A percentile compares a stretch with the other conserved stretches of the same genome.
Evolutionary conservation across 1,140 invertebrate species (phyloP).

Genomic region (Stegodyphus dumicola): DNA sequence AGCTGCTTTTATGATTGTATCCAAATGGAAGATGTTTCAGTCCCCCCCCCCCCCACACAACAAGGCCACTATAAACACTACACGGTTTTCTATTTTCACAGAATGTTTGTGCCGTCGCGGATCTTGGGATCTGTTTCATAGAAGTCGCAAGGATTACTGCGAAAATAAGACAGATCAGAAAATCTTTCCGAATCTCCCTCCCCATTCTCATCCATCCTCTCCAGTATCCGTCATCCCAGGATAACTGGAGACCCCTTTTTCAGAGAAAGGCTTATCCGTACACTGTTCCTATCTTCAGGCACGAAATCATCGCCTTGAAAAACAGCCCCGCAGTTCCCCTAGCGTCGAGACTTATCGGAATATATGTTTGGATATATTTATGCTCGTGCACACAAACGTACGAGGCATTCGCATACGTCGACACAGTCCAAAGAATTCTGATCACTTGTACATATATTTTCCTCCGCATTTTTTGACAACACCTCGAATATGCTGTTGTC

Average conservation of each 20-base stretch:
- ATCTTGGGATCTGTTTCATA: not conserved
- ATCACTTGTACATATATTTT: constrained; percentile 39
- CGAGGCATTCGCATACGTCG: not conserved
- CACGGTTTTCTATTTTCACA: not conserved
- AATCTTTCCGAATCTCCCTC: not conserved
- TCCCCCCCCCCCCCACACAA: not conserved
- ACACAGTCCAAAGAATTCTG: constrained; percentile 49
- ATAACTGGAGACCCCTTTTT: not conserved
- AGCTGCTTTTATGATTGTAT: not conserved
- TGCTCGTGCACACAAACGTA: not conserved
- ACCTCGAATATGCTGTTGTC: constrained; percentile 30
- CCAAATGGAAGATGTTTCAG: not conserved
- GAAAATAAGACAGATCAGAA: constrained; percentile 29
- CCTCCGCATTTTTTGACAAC: not conserved
- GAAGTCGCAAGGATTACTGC: constrained; percentile 23
- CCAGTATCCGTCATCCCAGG: not conserved
- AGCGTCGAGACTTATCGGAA: not conserved
- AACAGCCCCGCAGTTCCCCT: not conserved
- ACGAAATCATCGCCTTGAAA: constrained; percentile 28
- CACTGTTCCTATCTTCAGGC: constrained; percentile 11
- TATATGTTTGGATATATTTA: constrained; percentile 19
- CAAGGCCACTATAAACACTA: not conserved
- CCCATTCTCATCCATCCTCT: not conserved
- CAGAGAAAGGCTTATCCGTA: constrained; percentile 34
- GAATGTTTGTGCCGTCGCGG: not conserved